Conservation (phyloP, 2,113 vertebrate species). For the Rattus norvegicus region DNA sequence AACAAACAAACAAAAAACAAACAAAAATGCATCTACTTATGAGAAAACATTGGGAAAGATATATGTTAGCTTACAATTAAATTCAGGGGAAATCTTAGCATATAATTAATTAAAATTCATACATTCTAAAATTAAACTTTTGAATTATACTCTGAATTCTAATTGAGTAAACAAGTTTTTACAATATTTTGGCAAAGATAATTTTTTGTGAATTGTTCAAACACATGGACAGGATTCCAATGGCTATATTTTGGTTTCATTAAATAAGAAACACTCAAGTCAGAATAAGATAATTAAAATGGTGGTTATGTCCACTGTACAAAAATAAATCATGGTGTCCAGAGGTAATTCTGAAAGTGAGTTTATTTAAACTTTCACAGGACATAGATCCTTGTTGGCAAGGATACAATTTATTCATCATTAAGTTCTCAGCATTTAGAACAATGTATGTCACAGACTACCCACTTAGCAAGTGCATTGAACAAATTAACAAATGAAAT, state of each 20-base stretch:
- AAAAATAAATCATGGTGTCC: conserved; percentile 48
- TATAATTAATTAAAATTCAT: conserved; percentile 15
- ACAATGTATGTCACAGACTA: not conserved
- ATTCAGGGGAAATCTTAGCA: not conserved
- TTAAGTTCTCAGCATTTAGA: conserved; percentile 16
- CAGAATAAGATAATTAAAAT: not conserved
- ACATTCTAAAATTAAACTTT: not conserved
- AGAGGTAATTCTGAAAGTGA: not conserved
- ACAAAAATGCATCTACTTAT: not conserved
- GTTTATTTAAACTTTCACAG: conserved; percentile 39
- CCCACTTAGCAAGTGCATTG: not conserved
- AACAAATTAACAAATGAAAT: conserved; percentile 12
- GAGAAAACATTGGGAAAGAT: not conserved
- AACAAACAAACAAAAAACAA: not conserved
- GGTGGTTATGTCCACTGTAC: conserved; percentile 6
- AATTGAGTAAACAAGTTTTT: not conserved
- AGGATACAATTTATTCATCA: not conserved
- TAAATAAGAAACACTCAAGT: conserved; percentile 21
- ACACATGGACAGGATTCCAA: not conserved
- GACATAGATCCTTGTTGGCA: not conserved
- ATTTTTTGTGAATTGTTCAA: not conserved
- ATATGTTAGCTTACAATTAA: conserved; percentile 14
- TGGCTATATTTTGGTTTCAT: not conserved
- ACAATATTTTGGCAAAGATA: conserved; percentile 11
- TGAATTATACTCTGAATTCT: not conserved